phyloP scores from a whole-genome alignment of 2,113 vertebrate genomes.

The Entelurus aequoreus region DNA sequence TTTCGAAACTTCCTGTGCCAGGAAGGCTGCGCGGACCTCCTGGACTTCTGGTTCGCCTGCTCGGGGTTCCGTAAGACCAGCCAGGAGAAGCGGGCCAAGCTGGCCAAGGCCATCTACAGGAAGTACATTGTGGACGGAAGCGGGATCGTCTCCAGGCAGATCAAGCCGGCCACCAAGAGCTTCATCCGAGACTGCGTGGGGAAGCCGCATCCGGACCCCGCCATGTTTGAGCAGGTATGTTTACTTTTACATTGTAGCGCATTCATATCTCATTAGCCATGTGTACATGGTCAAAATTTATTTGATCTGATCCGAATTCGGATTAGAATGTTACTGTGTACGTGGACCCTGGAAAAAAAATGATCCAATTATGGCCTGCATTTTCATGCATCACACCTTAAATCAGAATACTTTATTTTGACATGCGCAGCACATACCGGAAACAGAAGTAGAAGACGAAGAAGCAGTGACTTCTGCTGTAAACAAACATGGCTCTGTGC shows the following conservation, averaged over 20 bases:
- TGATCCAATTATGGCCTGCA: no score
- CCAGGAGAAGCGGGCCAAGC: slow-evolving; percentile 83
- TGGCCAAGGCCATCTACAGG: slow-evolving; percentile 94
- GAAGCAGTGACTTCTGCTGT: no score
- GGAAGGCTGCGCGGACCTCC: slow-evolving; percentile 84
- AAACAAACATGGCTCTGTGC: no score
- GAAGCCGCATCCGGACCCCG: slow-evolving; percentile 83
- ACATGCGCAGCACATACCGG: no score
- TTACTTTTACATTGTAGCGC: background rate
- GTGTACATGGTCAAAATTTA: no score
- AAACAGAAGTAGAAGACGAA: no score
- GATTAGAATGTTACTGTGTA: no score
- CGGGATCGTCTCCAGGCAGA: slow-evolving; percentile 85
- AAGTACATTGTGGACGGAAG: slow-evolving; percentile 88
- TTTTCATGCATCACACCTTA: no score
- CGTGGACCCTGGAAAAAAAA: no score
- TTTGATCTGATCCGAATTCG: no score
- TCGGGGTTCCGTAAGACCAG: slow-evolving; percentile 89
- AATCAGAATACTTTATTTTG: no score
- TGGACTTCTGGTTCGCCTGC: slow-evolving; percentile 99
- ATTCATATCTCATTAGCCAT: background rate
- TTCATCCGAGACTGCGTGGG: slow-evolving; percentile 89
- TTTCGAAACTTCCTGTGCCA: slow-evolving; percentile 89
- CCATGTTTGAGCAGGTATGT: slow-evolving; percentile 83
- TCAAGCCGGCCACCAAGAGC: slow-evolving; percentile 89